Percentiles rank a stretch among this genome's conserved stretches.
Evolutionary conservation across 2,888 invertebrate species (phyloP).

Genomic region (Uloborus plumipes): DNA sequence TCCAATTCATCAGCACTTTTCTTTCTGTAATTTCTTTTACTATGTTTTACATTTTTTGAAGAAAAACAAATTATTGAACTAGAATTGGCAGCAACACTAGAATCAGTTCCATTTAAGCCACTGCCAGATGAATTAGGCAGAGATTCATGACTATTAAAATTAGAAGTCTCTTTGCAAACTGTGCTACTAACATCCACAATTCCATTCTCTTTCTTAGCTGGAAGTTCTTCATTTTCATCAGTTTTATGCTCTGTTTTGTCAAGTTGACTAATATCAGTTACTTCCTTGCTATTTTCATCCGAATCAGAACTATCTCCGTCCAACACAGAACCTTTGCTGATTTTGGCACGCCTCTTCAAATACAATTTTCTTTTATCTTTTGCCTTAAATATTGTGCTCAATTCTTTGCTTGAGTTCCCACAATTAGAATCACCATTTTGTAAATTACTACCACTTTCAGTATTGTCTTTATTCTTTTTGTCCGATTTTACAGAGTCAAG

Average conservation of each 20-base stretch:
- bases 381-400: slow-evolving; percentile 3
- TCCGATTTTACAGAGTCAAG: too few relatives aligned
- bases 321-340: slow-evolving; percentile 9
- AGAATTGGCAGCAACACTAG: slow-evolving; percentile 19
- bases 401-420: slow-evolving; percentile 6
- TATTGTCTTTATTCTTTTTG: too few relatives aligned
- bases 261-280: neutral
- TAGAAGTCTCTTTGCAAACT: neutral
- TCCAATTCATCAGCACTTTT: slow-evolving; percentile 47
- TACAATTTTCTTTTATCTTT: slow-evolving; percentile 45
- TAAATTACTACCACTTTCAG: too few relatives aligned
- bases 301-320: slow-evolving; percentile 42
- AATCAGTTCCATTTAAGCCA: slow-evolving; percentile 27
- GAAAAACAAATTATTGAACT: slow-evolving; percentile 38
- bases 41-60: slow-evolving; percentile 9
- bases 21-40: slow-evolving; percentile 42
- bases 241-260: neutral
- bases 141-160: neutral
- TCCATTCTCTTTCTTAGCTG: slow-evolving; percentile 8
- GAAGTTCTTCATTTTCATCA: slow-evolving; percentile 8
- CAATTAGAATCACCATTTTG: neutral
- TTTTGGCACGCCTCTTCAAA: slow-evolving; percentile 19
- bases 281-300: slow-evolving; percentile 23
- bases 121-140: slow-evolving; percentile 11
- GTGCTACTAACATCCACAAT: slow-evolving; percentile 11